These are phyloP conservation scores for Synergus umbraculus DNA, from an alignment of 2,888 invertebrate genomes.

Conservation along the genomic window DNA sequence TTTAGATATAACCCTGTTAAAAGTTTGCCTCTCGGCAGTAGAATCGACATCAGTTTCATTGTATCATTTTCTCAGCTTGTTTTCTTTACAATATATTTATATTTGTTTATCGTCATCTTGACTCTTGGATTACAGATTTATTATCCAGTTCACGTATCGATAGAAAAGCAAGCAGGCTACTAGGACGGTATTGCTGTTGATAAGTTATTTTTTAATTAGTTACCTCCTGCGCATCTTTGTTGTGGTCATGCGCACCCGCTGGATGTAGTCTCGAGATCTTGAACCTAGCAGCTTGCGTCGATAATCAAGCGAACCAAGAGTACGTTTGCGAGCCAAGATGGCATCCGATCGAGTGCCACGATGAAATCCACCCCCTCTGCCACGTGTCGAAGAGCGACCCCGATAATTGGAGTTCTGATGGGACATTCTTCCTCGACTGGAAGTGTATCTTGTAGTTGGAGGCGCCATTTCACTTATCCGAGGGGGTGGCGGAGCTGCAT, in stretches of 20 bases:
- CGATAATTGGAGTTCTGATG: conserved; percentile 70
- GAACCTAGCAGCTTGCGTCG: conserved; percentile 74
- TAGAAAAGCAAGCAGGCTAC: conserved; percentile 66
- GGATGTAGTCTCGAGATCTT: conserved; percentile 74
- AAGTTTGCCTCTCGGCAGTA: conserved; percentile 70
- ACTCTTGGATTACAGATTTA: conserved; percentile 45
- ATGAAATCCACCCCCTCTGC: conserved; percentile 69
- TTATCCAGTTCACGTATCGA: conserved; percentile 46
- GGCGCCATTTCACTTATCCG: conserved; percentile 73
- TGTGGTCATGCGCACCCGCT: conserved; percentile 73
- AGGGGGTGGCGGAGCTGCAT: conserved; percentile 70
- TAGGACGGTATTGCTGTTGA: conserved; percentile 67
- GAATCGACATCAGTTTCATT: conserved; percentile 56
- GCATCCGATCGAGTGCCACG: conserved; percentile 71
- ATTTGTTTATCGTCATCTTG: conserved; percentile 56
- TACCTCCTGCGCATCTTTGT: conserved; percentile 75
- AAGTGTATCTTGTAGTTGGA: conserved; percentile 69
- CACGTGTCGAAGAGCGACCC: conserved; percentile 71
- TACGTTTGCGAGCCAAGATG: conserved; percentile 72
- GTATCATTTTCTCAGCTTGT: conserved; percentile 55
- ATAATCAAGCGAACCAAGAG: conserved; percentile 72
- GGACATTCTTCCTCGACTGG: conserved; percentile 72
- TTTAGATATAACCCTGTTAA: conserved; percentile 67
- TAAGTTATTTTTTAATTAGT: conserved; percentile 69
- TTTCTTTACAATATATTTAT: conserved; percentile 51